These are phyloP conservation scores for Microcebus murinus DNA, from an alignment of 2,113 vertebrate species.

Conservation along the genomic window DNA sequence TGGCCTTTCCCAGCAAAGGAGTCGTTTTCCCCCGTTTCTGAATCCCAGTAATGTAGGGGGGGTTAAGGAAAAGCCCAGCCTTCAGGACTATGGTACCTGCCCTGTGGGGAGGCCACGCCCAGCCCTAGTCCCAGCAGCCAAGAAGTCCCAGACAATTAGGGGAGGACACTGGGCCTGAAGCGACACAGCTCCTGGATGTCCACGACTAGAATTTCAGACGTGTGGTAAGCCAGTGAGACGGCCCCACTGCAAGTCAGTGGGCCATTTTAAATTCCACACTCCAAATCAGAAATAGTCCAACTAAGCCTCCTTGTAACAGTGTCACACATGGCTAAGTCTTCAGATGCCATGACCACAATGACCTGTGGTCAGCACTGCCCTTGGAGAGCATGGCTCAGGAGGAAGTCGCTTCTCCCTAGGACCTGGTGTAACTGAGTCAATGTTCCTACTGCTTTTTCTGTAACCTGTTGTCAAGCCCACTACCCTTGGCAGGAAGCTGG, in stretches of 20 bases:
- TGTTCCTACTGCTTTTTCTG: rapidly evolving
- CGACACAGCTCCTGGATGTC: rapidly evolving
- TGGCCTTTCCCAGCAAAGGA: slow-evolving; percentile 94
- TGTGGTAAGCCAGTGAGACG: neutral
- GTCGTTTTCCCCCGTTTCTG: slow-evolving; percentile 93
- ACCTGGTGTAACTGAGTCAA: rapidly evolving
- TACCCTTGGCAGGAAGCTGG: too few relatives aligned
- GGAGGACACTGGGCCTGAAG: rapidly evolving
- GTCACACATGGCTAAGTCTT: rapidly evolving
- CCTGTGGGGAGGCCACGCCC: neutral
- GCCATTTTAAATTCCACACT: rapidly evolving
- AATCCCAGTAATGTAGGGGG: slow-evolving; percentile 95
- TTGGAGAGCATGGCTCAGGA: rapidly evolving
- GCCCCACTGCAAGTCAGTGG: rapidly evolving
- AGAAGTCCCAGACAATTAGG: neutral
- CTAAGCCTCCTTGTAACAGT: neutral
- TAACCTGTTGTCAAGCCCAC: neutral
- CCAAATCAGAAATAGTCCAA: too few relatives aligned
- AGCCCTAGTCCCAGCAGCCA: too few relatives aligned
- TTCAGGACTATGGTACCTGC: rapidly evolving
- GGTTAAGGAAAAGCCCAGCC: slow-evolving; percentile 84
- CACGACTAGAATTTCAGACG: neutral
- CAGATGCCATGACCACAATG: rapidly evolving
- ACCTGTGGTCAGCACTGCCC: rapidly evolving
- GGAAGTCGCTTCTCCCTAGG: rapidly evolving